phyloP scores from a whole-genome alignment of 1,140 invertebrate species.

The Tigriopus japonicus region DNA sequence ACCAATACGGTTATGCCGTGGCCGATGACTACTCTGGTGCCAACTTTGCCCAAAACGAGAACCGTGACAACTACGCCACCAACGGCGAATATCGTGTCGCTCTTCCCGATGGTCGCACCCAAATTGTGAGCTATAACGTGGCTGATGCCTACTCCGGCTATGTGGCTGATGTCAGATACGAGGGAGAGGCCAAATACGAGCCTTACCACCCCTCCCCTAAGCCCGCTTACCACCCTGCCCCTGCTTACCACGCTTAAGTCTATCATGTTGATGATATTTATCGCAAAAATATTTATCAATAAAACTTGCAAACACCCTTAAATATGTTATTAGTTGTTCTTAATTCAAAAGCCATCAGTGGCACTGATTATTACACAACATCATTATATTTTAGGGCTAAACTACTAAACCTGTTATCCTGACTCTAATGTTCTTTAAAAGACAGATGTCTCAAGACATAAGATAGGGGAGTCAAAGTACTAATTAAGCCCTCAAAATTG shows the following conservation, averaged over 20 bases:
- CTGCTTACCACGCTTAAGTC: slow-evolving; percentile 8
- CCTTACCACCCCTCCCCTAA: slow-evolving; percentile 1
- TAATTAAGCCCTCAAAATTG: too few species aligned
- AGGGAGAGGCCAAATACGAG: slow-evolving; percentile 9
- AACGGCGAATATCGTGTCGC: slow-evolving; percentile 14
- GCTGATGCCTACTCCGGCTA: slow-evolving; percentile 15
- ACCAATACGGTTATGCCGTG: slow-evolving; percentile 21
- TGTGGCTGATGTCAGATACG: slow-evolving; percentile 15
- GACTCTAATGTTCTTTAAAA: too few species aligned
- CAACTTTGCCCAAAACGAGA: slow-evolving; percentile 20
- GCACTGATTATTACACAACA: too few species aligned
- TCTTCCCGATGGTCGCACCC: slow-evolving; percentile 26
- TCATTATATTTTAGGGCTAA: too few species aligned
- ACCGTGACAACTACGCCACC: slow-evolving; percentile 18
- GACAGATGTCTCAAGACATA: too few species aligned
- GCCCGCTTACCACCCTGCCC: not conserved
- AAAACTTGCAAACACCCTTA: too few species aligned
- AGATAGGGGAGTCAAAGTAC: too few species aligned
- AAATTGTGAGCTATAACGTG: slow-evolving; percentile 24
- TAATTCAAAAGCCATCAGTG: too few species aligned
- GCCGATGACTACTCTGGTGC: slow-evolving; percentile 19
- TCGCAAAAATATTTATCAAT: too few species aligned
- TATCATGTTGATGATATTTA: not conserved
- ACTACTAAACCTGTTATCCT: too few species aligned
- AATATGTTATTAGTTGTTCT: too few species aligned